Evolutionary conservation across 2,113 vertebrate species (phyloP).

Genomic region (Dryoscopus gambensis): DNA sequence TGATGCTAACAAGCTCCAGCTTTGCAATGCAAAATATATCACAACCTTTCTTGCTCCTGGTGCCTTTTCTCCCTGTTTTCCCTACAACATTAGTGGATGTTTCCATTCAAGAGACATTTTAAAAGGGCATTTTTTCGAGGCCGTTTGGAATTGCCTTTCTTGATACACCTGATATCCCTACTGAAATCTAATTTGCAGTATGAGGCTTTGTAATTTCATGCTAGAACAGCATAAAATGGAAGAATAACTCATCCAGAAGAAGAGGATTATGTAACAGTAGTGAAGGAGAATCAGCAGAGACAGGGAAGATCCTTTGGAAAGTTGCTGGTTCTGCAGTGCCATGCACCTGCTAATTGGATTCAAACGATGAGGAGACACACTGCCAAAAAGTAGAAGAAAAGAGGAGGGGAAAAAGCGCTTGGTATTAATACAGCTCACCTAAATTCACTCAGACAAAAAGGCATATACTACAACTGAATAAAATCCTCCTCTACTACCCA

Average conservation of each 20-base stretch:
- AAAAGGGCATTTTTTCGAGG: slow-evolving; percentile 1
- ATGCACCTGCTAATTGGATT: slow-evolving; percentile 19
- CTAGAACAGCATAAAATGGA: slow-evolving; percentile 68
- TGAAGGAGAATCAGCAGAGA: slow-evolving; percentile 28
- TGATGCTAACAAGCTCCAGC: neutral
- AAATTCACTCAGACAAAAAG: neutral
- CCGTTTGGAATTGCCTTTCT: slow-evolving; percentile 17
- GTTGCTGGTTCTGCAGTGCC: neutral
- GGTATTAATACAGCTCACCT: neutral
- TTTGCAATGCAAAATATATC: neutral
- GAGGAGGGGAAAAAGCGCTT: neutral
- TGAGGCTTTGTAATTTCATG: slow-evolving; percentile 66
- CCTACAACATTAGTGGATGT: neutral
- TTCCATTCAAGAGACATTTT: neutral
- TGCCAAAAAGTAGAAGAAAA: neutral
- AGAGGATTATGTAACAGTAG: slow-evolving; percentile 27
- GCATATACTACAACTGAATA: neutral
- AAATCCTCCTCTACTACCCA: neutral
- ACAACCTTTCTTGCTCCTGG: neutral
- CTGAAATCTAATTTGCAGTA: slow-evolving; percentile 60
- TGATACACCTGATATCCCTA: slow-evolving; percentile 39
- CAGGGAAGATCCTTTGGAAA: slow-evolving; percentile 18
- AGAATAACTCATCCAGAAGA: slow-evolving; percentile 57
- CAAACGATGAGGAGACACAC: neutral
- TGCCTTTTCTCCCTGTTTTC: neutral